phyloP scores from a whole-genome alignment of 2,888 invertebrate species.

The Plemyria rubiginata region DNA sequence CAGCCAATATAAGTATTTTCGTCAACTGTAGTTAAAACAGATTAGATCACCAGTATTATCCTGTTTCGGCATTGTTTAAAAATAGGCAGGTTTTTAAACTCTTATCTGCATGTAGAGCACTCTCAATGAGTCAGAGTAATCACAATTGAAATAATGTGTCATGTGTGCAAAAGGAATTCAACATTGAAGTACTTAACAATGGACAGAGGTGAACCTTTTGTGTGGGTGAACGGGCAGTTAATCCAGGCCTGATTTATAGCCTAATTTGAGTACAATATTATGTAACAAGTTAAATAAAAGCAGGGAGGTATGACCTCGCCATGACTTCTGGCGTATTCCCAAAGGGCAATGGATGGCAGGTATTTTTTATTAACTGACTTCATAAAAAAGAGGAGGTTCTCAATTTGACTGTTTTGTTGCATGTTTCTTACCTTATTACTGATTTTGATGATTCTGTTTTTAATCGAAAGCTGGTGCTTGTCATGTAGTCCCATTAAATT shows the following conservation, averaged over 20 bases:
- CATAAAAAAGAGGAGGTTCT: no score
- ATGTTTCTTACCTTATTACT: no score
- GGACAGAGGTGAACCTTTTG: conserved; percentile 14
- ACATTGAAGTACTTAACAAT: conserved; percentile 18
- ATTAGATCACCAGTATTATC: background rate
- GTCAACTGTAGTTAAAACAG: no score
- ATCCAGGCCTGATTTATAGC: background rate
- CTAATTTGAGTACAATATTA: background rate
- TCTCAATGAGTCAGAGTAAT: conserved; percentile 16
- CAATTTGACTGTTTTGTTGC: no score
- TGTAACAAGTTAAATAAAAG: background rate
- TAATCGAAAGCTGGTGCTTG: no score
- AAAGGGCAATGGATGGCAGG: background rate
- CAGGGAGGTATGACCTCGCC: background rate
- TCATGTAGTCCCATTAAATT: no score
- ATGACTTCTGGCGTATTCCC: background rate
- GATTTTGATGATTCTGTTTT: no score
- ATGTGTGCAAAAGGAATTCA: conserved; percentile 3
- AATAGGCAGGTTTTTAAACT: background rate
- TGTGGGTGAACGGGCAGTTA: background rate
- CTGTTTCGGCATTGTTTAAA: background rate
- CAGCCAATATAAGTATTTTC: no score
- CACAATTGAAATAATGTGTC: conserved; percentile 15
- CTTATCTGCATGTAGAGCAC: background rate
- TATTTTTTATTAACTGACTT: no score